Base-by-base conservation (phyloP, 2,888 invertebrate species). In the Clepsis dumicolana region DNA sequence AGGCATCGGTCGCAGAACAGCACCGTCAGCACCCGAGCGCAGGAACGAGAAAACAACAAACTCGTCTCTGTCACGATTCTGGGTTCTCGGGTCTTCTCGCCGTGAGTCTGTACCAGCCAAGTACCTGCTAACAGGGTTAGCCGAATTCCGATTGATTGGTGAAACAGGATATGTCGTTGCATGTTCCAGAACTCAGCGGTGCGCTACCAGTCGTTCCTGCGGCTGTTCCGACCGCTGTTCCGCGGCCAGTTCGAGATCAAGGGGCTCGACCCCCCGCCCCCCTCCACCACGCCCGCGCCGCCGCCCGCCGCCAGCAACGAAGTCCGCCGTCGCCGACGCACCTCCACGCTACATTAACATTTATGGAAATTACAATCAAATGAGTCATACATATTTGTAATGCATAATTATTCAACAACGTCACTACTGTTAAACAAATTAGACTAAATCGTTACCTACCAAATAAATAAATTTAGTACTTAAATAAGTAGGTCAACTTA, bases 191-290 rank as follows among this genome's bases (percentile, higher is more conserved):
- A 96, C 86, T 96, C 97, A 4, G 97, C 97, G 32, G 94, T 96
- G 73, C 94, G 97, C 67, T 96, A 96, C 79, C 96, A 96, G 80
- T 94, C 95, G 25, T 94, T 97, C 76, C 86, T 97, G 74, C 94
- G 97, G 65, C 94, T 96, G 50, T 96, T 97, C 91, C 95, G 96
- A 78, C 97, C 97, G 2, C 88, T 96, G 70, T 95, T 97, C 84
- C 95, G 96, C 16, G 95, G 95, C n/a, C 93, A 94, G 12, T 95
- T 97, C 82, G 95, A 96, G 73, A 96, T 96, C 73, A 96, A 96
- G 83, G 97, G 96, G 4, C 93, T 95, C 62, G 95, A 96, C 74
- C 95, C 95, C 0, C 87, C 94, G 78, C 94, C 94, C 52, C 94
- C 94, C 24, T 94, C 94, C 62, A 90, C 90, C 41, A 86, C 44